Evolutionary conservation across 2,797 vertebrate species (phyloP), one percentile per base, ranked within the genome.

Genomic region (Amazona ochrocephala): DNA sequence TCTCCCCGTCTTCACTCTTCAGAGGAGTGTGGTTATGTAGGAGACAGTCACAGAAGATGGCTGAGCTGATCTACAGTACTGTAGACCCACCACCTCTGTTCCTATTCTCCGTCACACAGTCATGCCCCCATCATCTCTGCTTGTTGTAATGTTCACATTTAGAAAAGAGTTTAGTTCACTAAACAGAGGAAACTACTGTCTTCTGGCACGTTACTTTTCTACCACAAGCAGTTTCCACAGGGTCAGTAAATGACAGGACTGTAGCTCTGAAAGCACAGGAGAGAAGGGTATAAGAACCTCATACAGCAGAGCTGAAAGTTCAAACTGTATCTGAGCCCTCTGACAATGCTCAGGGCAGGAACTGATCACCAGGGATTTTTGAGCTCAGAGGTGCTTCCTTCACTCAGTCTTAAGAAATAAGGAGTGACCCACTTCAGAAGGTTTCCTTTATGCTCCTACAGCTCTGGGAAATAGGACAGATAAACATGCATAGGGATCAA

Each of bases 391-490:
- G 47, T 44, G 30, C 42, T 91, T 48, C 13, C 48, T 60, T 71
- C 1, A 1, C 32, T 91, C 73, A 62, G n/a, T 8, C 29, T 64
- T 64, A 79, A 89, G 92, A 39, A 84, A 86, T 32, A 64, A 87
- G 72, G 54, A 9, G 64, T 97, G 96, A 95, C 94, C 94, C 94
- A 97, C 92, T 97, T 97, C 94, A 94, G 86, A 90, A 67, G 2
- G 5, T 32, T 93, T 86, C 91, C 89, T 95, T 94, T 27, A 58
- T 9, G 45, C 87, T 93, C 3, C 1, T 42, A 32, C 82, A 75
- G 93, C 95, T 95, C 96, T 96, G 95, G 94, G 94, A 97, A 97
- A 90, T 95, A 96, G 96, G 96, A 74, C 96, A 97, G 91, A 30
- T 62, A 1, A 94, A 34, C 85, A 64, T 1, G 71, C 93, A 21